These are phyloP conservation scores for Caracal caracal DNA, from an alignment of 2,113 vertebrate genomes.

Conservation along the genomic window DNA sequence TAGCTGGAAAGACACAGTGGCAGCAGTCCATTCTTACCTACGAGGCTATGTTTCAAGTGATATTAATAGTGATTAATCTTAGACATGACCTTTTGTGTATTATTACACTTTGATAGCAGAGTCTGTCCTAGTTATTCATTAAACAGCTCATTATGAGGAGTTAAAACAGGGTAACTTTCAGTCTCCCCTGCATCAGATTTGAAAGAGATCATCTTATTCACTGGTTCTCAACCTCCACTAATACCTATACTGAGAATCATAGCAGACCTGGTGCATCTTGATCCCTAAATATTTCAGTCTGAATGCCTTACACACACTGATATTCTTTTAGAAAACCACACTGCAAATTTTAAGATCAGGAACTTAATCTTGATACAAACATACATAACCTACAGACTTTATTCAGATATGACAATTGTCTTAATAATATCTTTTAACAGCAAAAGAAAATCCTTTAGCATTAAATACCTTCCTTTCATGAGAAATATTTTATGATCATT, in stretches of 20 bases:
- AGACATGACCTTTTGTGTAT: not conserved
- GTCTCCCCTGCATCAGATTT: too few species aligned
- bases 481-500: not conserved
- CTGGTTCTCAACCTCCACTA: not conserved
- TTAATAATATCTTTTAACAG: not conserved
- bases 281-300: not conserved
- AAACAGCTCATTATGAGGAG: not conserved
- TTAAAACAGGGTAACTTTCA: not conserved
- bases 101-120: not conserved
- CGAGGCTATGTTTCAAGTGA: not conserved
- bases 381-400: not conserved
- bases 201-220: not conserved
- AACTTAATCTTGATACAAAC: not conserved
- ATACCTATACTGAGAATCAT: not conserved
- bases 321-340: not conserved
- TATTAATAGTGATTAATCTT: not conserved
- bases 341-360: not conserved
- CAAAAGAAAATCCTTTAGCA: not conserved
- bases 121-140: not conserved
- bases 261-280: not conserved
- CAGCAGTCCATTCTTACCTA: not conserved
- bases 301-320: not conserved
- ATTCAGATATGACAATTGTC: not conserved
- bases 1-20: not conserved
- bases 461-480: not conserved